Conservation (phyloP, 2,113 vertebrate species). For the Pangasianodon hypophthalmus region DNA sequence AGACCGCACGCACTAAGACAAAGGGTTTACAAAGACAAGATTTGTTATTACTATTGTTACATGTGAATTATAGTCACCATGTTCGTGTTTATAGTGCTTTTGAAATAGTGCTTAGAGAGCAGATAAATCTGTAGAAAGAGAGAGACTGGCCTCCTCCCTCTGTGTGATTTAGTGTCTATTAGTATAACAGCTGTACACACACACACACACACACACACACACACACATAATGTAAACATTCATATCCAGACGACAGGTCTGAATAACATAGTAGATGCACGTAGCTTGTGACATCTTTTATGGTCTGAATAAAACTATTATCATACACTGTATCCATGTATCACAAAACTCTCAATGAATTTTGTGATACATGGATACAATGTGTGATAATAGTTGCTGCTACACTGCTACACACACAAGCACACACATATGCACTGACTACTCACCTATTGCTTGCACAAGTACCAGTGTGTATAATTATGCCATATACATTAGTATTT, state of each 20-base stretch:
- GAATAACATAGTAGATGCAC: neutral
- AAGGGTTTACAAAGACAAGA: slow-evolving; percentile 21
- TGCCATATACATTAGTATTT: neutral
- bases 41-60: slow-evolving; percentile 44
- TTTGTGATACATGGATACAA: too few species aligned
- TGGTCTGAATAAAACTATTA: neutral
- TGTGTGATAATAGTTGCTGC: neutral
- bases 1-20: neutral
- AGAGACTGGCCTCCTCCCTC: slow-evolving; percentile 28
- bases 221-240: slow-evolving; percentile 5
- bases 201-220: slow-evolving; percentile 1
- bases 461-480: slow-evolving; percentile 14
- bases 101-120: slow-evolving; percentile 45
- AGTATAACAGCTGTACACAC: slow-evolving; percentile 19
- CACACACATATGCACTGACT: neutral
- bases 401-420: slow-evolving; percentile 3
- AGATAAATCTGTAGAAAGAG: slow-evolving; percentile 38
- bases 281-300: neutral
- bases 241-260: neutral
- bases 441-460: slow-evolving; percentile 11
- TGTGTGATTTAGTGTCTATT: slow-evolving; percentile 44
- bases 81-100: slow-evolving; percentile 12
- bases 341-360: neutral
- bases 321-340: neutral
- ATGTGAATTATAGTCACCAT: slow-evolving; percentile 31